Evolutionary conservation across 2,113 vertebrate genomes (phyloP).

Genomic region (Cololabis saira): DNA sequence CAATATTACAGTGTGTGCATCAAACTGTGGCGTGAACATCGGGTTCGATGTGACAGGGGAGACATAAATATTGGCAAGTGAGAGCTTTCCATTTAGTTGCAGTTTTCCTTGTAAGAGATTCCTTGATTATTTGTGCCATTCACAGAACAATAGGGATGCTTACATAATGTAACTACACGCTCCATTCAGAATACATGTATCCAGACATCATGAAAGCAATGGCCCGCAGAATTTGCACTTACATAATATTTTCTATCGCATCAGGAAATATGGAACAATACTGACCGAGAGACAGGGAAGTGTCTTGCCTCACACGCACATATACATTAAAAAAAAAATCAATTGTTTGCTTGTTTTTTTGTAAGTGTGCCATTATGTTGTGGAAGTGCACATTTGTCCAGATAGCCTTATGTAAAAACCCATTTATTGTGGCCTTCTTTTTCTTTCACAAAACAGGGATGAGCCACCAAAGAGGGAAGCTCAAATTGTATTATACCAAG

Average conservation of each 20-base stretch:
- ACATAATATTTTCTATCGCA: slow-evolving; percentile 31
- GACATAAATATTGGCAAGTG: slow-evolving; percentile 50
- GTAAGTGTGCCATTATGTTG: slow-evolving; percentile 41
- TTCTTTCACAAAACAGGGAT: slow-evolving; percentile 56
- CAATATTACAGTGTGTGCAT: slow-evolving; percentile 32
- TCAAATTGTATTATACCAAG: slow-evolving; percentile 60
- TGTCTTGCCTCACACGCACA: slow-evolving; percentile 2
- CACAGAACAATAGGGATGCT: neutral
- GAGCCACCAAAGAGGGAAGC: slow-evolving; percentile 62
- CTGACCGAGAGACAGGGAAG: slow-evolving; percentile 16
- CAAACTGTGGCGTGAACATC: slow-evolving; percentile 34
- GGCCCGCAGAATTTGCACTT: slow-evolving; percentile 42
- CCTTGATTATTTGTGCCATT: slow-evolving; percentile 20
- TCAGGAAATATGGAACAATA: slow-evolving; percentile 28
- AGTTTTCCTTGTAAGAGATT: slow-evolving; percentile 27
- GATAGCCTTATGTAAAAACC: slow-evolving; percentile 60
- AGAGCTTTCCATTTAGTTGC: slow-evolving; percentile 40
- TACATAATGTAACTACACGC: slow-evolving; percentile 8
- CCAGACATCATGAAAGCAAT: slow-evolving; percentile 42
- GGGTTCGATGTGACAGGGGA: slow-evolving; percentile 17
- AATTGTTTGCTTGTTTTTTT: slow-evolving; percentile 48
- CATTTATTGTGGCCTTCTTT: slow-evolving; percentile 68
- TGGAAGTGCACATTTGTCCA: slow-evolving; percentile 37
- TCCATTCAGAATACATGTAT: slow-evolving; percentile 21
- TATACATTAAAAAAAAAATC: too few relatives aligned